phyloP scores from a whole-genome alignment of 1,140 invertebrate species.

The Ylistrum balloti region DNA sequence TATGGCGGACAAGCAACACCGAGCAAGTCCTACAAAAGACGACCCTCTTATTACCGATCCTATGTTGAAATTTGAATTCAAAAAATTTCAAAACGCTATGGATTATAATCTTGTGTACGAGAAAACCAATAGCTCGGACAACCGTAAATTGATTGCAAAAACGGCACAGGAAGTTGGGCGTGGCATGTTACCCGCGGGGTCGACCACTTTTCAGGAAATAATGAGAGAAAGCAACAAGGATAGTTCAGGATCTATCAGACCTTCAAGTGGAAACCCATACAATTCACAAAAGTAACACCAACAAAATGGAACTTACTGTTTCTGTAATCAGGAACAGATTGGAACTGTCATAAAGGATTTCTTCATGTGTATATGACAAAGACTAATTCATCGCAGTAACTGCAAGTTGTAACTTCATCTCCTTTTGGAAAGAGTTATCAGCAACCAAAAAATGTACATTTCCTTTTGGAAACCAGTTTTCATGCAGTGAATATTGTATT shows the following conservation, averaged over 20 bases:
- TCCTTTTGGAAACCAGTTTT: too few relatives aligned
- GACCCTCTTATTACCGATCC: neutral
- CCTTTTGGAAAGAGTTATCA: too few relatives aligned
- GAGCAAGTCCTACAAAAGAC: neutral
- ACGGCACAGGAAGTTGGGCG: neutral
- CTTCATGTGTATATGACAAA: too few relatives aligned
- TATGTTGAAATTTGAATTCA: neutral
- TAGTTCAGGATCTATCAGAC: neutral
- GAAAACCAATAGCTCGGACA: conserved; percentile 1
- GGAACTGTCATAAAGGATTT: too few relatives aligned
- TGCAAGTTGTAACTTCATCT: too few relatives aligned
- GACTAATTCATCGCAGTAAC: too few relatives aligned
- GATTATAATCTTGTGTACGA: neutral
- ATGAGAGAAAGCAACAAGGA: neutral
- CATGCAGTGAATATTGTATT: too few relatives aligned
- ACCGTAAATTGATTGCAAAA: neutral
- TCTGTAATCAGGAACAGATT: too few relatives aligned
- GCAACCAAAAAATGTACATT: too few relatives aligned
- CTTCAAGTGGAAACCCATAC: neutral
- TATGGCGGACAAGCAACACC: neutral
- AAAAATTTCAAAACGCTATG: neutral
- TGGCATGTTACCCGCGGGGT: neutral
- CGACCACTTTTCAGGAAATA: neutral
- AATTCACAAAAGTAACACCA: too few relatives aligned
- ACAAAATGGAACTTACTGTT: too few relatives aligned